Percentiles rank a stretch among this genome's conserved stretches.
Conservation (phyloP, 2,113 vertebrate species). For the Protobothrops flavoviridis region DNA sequence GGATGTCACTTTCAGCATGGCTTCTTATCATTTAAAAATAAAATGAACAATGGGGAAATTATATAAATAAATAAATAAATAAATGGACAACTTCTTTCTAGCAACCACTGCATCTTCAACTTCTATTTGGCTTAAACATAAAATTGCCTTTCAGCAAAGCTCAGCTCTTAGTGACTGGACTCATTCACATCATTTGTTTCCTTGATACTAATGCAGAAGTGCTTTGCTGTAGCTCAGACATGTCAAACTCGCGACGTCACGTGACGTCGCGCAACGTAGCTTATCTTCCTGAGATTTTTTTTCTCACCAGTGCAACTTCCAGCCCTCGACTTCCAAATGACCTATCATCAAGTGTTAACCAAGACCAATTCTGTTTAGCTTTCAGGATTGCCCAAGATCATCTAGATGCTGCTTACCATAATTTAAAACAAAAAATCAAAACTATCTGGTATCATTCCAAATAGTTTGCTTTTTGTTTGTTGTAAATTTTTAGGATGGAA, state of each 20-base stretch:
- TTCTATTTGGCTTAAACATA: neutral
- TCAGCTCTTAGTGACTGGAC: neutral
- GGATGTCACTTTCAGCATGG: neutral
- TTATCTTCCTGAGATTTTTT: neutral
- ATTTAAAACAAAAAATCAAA: neutral
- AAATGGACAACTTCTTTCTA: neutral
- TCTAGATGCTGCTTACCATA: neutral
- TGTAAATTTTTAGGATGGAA: neutral
- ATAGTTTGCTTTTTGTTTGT: neutral
- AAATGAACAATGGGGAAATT: neutral
- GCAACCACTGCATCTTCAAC: neutral
- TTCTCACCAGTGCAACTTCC: neutral
- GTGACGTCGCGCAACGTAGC: neutral
- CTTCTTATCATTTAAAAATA: neutral
- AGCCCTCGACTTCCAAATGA: neutral
- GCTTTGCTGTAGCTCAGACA: neutral
- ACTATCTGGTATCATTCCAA: neutral
- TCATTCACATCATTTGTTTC: neutral
- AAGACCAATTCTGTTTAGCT: neutral
- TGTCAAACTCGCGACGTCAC: too few species aligned
- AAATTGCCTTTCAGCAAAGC: neutral
- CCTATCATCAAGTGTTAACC: neutral
- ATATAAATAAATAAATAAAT: neutral
- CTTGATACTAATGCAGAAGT: neutral
- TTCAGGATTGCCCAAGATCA: neutral